These are phyloP conservation scores for Rhincodon typus DNA, from an alignment of 2,797 vertebrate genomes.

Conservation along the genomic window DNA sequence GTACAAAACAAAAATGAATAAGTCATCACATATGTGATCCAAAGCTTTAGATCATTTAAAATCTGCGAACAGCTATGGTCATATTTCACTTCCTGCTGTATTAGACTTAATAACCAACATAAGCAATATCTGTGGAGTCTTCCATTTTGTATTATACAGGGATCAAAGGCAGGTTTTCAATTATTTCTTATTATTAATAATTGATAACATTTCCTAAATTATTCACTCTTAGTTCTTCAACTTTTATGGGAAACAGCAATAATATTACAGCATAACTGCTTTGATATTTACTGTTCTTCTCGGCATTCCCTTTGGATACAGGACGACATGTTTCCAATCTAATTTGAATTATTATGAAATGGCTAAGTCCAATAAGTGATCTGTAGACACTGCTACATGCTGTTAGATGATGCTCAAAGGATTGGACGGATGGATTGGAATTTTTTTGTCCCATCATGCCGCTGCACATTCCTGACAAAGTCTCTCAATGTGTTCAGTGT, in stretches of 20 bases:
- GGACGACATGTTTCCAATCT: background rate
- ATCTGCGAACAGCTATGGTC: background rate
- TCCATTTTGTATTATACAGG: background rate
- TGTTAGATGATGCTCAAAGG: background rate
- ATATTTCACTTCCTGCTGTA: background rate
- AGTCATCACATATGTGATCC: background rate
- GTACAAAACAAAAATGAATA: background rate
- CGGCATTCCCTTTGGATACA: background rate
- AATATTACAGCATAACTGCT: slow-evolving; percentile 1
- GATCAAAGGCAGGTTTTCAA: background rate
- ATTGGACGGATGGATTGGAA: background rate
- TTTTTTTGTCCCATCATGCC: background rate
- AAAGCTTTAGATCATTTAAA: slow-evolving; percentile 7
- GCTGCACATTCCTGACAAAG: background rate
- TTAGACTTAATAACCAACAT: background rate
- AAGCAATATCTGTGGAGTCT: background rate
- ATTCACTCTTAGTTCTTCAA: background rate
- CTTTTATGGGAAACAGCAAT: slow-evolving; percentile 3
- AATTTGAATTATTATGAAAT: background rate
- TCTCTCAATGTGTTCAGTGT: background rate
- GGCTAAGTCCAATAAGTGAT: background rate
- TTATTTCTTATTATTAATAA: slow-evolving; percentile 15
- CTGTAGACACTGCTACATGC: background rate
- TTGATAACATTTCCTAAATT: slow-evolving; percentile 16
- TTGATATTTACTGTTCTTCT: background rate